phyloP scores from a whole-genome alignment of 1,140 invertebrate genomes.

The Orchestia grillus region DNA sequence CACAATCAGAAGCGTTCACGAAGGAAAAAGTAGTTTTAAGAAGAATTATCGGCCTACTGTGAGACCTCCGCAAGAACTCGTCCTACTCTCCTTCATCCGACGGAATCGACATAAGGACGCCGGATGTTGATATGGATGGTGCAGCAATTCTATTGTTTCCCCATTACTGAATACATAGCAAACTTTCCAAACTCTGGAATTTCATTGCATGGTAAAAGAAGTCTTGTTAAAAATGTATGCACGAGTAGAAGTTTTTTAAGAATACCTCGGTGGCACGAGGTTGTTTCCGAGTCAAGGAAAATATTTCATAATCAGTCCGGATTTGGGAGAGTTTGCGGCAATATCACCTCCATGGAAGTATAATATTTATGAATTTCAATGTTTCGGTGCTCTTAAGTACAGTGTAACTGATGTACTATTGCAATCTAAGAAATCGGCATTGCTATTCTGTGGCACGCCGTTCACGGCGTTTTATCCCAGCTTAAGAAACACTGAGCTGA shows the following conservation, averaged over 20 bases:
- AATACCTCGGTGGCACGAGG: background rate
- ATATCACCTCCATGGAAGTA: background rate
- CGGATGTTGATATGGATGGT: background rate
- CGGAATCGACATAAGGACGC: background rate
- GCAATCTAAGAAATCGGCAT: background rate
- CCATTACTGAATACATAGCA: background rate
- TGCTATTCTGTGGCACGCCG: background rate
- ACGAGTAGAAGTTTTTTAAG: background rate
- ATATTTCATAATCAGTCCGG: background rate
- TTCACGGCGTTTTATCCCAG: background rate
- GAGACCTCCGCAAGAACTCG: background rate
- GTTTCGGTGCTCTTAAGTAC: background rate
- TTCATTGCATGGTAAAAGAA: background rate
- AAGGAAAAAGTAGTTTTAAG: background rate
- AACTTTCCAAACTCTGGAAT: background rate
- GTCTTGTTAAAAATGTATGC: background rate
- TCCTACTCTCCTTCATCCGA: background rate
- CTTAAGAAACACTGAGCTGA: background rate
- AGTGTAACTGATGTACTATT: background rate
- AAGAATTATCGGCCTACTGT: background rate
- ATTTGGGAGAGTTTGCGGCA: background rate
- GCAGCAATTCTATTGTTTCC: background rate
- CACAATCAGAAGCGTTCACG: background rate
- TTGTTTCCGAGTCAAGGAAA: background rate
- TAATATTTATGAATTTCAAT: background rate